Percentiles rank a stretch among this genome's conserved stretches.
phyloP scores from a whole-genome alignment of 2,113 vertebrate genomes.

The Labeo rohita region DNA sequence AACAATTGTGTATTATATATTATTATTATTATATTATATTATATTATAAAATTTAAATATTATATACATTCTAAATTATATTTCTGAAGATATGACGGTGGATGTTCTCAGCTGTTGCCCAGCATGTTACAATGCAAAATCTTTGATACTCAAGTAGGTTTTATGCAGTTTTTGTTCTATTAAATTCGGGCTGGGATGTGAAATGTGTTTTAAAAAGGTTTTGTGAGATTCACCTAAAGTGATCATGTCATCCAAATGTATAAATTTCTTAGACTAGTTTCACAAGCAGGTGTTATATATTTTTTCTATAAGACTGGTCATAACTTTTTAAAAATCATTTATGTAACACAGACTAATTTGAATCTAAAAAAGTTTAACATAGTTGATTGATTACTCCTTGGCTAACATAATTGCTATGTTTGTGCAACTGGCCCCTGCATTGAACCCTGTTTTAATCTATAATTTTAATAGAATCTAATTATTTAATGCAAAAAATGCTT shows the following conservation, averaged over 20 bases:
- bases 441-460: background rate
- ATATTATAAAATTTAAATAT: too few relatives aligned
- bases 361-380: too few relatives aligned
- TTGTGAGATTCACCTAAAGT: background rate
- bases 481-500: background rate
- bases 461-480: background rate
- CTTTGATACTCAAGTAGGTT: background rate
- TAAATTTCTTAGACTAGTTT: too few relatives aligned
- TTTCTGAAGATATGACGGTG: too few relatives aligned
- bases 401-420: background rate
- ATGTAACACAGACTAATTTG: too few relatives aligned
- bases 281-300: too few relatives aligned
- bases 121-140: background rate
- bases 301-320: too few relatives aligned
- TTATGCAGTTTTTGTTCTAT: background rate
- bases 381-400: too few relatives aligned
- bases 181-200: background rate
- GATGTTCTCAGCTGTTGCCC: background rate
- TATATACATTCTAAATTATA: too few relatives aligned
- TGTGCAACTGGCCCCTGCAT: background rate
- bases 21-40: too few relatives aligned
- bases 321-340: too few relatives aligned
- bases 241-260: background rate
- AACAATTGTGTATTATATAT: too few relatives aligned
- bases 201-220: background rate